These are phyloP conservation scores for Aplodontia rufa DNA, from an alignment of 2,113 vertebrate species.

Conservation along the genomic window DNA sequence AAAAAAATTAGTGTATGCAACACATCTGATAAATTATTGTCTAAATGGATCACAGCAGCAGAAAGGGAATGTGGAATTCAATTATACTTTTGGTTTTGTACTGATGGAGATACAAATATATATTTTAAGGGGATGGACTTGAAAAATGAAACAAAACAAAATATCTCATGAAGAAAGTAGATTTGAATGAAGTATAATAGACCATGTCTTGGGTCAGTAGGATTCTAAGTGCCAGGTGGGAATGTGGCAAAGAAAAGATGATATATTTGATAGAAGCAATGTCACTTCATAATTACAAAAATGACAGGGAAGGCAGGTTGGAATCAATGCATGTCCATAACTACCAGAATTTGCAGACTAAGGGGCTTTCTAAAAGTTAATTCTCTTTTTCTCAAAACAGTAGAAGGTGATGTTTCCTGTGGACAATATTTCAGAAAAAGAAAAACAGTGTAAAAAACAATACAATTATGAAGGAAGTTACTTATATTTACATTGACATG, in stretches of 20 bases:
- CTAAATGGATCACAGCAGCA: neutral
- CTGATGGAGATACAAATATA: neutral
- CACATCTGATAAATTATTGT: neutral
- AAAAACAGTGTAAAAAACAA: neutral
- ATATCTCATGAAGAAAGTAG: neutral
- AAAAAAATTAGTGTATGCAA: too few species aligned
- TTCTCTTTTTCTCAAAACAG: neutral
- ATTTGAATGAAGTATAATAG: neutral
- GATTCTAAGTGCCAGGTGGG: neutral
- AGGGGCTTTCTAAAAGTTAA: neutral
- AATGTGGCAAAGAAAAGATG: neutral
- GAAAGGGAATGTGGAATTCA: neutral
- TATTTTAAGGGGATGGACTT: neutral
- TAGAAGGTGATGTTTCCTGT: neutral
- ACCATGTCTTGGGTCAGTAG: neutral
- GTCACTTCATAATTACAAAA: accelerated
- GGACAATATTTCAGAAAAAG: neutral
- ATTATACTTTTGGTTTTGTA: neutral
- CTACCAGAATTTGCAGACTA: neutral
- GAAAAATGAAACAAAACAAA: neutral
- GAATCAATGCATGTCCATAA: neutral
- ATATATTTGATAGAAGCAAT: neutral
- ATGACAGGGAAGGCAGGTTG: neutral
- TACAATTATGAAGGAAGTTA: neutral
- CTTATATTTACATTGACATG: neutral